A percentile compares a stretch with the other conserved stretches of the same genome.
phyloP scores from a whole-genome alignment of 2,797 vertebrate genomes.

The Sebastes hopkinsi region DNA sequence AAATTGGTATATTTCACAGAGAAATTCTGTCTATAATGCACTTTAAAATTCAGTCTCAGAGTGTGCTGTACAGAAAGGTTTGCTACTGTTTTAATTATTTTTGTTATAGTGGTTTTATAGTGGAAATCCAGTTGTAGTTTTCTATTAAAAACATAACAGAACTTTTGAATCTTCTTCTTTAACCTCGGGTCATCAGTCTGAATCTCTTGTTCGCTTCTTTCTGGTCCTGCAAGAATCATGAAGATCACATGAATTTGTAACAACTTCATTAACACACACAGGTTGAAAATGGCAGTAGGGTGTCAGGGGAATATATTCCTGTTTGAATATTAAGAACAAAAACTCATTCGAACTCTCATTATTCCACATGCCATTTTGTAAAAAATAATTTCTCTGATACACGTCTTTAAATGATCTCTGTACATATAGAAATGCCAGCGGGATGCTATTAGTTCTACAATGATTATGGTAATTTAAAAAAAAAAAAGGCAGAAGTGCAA shows the following conservation, averaged over 20 bases:
- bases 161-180: slow-evolving; percentile 14
- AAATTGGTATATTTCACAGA: neutral
- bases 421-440: neutral
- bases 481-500: neutral
- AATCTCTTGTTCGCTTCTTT: slow-evolving; percentile 11
- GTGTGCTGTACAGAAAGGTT: neutral
- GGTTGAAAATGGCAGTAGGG: neutral
- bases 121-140: neutral
- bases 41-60: neutral
- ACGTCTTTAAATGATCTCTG: neutral
- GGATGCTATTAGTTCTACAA: neutral
- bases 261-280: neutral
- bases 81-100: neutral
- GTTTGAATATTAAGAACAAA: neutral
- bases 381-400: neutral
- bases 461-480: neutral
- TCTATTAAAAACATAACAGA: slow-evolving; percentile 16
- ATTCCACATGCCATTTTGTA: neutral
- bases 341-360: neutral
- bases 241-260: neutral
- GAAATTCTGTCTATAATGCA: neutral
- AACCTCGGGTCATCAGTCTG: neutral
- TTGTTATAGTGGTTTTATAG: neutral
- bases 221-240: slow-evolving; percentile 8
- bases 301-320: neutral